Base-by-base conservation (phyloP, 2,888 invertebrate species). In the Tillus elongatus region DNA sequence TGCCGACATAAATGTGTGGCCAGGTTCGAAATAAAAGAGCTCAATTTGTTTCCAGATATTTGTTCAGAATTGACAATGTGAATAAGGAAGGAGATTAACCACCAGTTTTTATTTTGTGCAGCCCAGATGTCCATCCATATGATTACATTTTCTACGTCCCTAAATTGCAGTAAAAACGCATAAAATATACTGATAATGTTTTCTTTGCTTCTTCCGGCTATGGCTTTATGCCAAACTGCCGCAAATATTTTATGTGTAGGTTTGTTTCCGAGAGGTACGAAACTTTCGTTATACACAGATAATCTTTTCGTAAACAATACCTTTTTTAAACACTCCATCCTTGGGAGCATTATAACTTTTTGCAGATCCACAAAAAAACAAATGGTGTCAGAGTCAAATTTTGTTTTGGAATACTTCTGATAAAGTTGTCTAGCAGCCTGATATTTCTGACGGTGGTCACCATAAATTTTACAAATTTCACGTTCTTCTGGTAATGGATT, bases 1-100 rank as follows among this genome's bases (percentile, higher is more conserved):
- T 13, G 54, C 52, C 34, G 53, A 47, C 52, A 54, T 57, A 30
- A 50, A 56, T 28, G 54, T 56, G 26, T 56, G 57, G 26, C 54
- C 51, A 12, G 34, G 36, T 36, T 49, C 50, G 31, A 56, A 45
- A 38, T 49, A 55, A 35, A 43, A 43, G 8, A 47, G 9, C 27
- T 36, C 27, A 13, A 47, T 14, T 13, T 9, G 15, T 15, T 37
- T 26, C 34, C 16, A 13, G 28, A 27, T 10, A 39, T 29, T 15
- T 33, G 24, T 10, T 24, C 9, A 13, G 30, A 37, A 36, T 46
- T 46, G 6, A 46, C 30, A 16, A 40, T 11, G 12, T 33, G 16
- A 3, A 33, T 10, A 6, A 46, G 35, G 31, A 46, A 46, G 4
- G 39, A 35, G 36, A 43, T 41, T 13, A 43, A 32, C 13, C 14